Evolutionary conservation across 1,140 invertebrate species (phyloP).

Genomic region (Rhagoletis zephyria): DNA sequence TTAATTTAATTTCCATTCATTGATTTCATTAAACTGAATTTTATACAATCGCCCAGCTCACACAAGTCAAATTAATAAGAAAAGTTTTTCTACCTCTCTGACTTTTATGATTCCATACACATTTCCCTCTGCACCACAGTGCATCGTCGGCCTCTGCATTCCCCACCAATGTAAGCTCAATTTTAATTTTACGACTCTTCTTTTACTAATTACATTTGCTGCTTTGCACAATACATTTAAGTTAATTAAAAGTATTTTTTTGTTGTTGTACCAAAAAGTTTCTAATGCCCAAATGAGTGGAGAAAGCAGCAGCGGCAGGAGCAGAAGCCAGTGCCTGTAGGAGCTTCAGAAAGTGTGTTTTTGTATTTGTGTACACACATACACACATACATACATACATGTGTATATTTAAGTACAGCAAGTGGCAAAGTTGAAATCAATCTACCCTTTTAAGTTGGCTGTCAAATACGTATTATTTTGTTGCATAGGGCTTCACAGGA

Average conservation of each 20-base stretch:
- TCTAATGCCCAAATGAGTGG: conserved; percentile 16
- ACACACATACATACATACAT: too few relatives aligned
- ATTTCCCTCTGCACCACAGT: too few relatives aligned
- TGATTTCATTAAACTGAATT: background rate
- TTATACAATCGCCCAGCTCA: background rate
- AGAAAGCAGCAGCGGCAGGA: background rate
- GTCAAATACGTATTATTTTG: background rate
- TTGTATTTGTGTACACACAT: background rate
- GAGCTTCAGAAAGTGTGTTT: background rate
- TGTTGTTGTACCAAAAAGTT: conserved; percentile 35
- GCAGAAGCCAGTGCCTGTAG: too few relatives aligned
- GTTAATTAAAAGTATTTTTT: conserved; percentile 43
- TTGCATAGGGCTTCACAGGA: too few relatives aligned
- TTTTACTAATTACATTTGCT: conserved; percentile 26
- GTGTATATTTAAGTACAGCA: background rate
- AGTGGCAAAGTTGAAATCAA: conserved; percentile 30
- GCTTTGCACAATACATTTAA: conserved; percentile 42
- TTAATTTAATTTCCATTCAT: background rate
- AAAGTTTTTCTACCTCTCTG: background rate
- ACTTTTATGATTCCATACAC: background rate
- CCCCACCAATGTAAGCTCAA: background rate
- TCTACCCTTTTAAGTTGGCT: background rate
- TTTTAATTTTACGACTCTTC: conserved; percentile 20
- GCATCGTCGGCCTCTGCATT: background rate
- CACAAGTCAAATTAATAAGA: background rate